Evolutionary conservation across 1,140 invertebrate species (phyloP).

Genomic region (Amyelois transitella): DNA sequence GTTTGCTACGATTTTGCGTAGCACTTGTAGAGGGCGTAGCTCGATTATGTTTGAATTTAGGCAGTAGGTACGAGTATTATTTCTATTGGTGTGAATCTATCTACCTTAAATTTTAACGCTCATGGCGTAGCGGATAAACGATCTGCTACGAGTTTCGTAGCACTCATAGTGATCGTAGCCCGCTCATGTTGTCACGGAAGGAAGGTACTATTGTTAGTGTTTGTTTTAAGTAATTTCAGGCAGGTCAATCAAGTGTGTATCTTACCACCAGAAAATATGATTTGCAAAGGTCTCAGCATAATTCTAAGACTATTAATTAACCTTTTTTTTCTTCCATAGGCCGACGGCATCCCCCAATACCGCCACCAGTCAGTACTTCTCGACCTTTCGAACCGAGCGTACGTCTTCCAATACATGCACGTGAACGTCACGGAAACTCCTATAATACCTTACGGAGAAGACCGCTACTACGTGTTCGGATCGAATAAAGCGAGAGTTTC

Average conservation of each 20-base stretch:
- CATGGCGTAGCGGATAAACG: background rate
- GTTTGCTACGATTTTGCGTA: background rate
- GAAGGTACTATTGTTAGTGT: too few species aligned
- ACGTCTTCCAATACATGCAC: slow-evolving; percentile 95
- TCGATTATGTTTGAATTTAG: too few species aligned
- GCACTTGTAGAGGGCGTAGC: background rate
- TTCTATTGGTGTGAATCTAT: too few species aligned
- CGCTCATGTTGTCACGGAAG: background rate
- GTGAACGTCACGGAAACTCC: slow-evolving; percentile 95
- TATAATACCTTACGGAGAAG: slow-evolving; percentile 87
- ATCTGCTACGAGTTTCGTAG: background rate
- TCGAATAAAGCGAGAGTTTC: slow-evolving; percentile 92
- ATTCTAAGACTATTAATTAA: background rate
- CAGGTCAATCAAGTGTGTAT: too few species aligned
- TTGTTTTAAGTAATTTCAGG: too few species aligned
- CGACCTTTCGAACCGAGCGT: slow-evolving; percentile 93
- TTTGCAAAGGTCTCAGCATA: background rate
- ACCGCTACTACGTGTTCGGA: slow-evolving; percentile 94
- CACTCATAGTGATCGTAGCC: background rate
- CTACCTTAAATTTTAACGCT: background rate
- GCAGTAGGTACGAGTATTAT: too few species aligned
- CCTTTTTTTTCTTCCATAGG: slow-evolving; percentile 70
- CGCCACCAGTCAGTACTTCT: slow-evolving; percentile 93
- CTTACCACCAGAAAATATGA: too few species aligned
- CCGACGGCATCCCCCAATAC: slow-evolving; percentile 94